phyloP scores from a whole-genome alignment of 2,797 vertebrate genomes.

The Esox lucius region DNA sequence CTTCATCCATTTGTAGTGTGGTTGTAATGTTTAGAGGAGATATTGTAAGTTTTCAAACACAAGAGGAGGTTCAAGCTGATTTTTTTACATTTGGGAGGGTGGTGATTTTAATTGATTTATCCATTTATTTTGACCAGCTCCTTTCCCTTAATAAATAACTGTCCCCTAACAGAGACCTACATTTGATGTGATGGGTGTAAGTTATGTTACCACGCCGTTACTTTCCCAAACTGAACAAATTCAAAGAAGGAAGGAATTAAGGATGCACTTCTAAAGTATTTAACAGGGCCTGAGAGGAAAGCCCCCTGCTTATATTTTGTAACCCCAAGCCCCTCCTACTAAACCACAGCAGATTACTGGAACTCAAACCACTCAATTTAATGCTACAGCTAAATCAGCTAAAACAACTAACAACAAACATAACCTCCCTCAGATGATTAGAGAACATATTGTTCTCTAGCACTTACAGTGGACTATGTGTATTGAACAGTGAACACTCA shows the following conservation, averaged over 20 bases:
- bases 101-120: too few relatives aligned
- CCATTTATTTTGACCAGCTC: too few relatives aligned
- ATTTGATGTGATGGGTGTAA: not conserved
- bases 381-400: not conserved
- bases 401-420: not conserved
- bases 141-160: too few relatives aligned
- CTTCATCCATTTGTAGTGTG: too few relatives aligned
- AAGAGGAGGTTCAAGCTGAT: too few relatives aligned
- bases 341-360: not conserved
- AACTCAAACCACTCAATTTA: not conserved
- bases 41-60: too few relatives aligned
- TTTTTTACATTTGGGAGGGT: too few relatives aligned
- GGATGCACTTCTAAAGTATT: not conserved
- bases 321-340: not conserved
- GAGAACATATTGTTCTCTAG: not conserved
- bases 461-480: not conserved
- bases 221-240: not conserved
- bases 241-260: not conserved
- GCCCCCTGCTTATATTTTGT: not conserved
- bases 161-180: not conserved
- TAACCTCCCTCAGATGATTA: not conserved
- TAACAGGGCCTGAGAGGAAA: too few relatives aligned
- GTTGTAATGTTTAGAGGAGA: too few relatives aligned
- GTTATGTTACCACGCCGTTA: not conserved
- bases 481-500: not conserved